phyloP scores from a whole-genome alignment of 2,888 invertebrate genomes.

The Pilophorus perplexus region DNA sequence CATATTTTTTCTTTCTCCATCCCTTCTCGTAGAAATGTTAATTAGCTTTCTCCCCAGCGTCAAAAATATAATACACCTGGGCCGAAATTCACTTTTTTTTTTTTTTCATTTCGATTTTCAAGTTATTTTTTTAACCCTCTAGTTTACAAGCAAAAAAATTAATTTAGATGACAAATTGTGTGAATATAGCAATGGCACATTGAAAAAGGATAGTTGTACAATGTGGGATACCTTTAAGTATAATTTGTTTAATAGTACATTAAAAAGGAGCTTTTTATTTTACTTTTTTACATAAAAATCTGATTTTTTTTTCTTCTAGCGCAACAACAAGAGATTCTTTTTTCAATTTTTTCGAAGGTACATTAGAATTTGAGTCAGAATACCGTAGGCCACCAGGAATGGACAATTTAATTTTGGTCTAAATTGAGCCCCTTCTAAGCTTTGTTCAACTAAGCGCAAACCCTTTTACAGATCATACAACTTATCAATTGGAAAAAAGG shows the following conservation, averaged over 20 bases:
- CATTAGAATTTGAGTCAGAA: not conserved
- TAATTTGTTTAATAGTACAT: constrained; percentile 22
- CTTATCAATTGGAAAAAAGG: too few relatives aligned
- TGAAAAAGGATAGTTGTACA: constrained; percentile 36
- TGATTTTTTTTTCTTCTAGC: not conserved
- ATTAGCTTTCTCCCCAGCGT: constrained; percentile 32
- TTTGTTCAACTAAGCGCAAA: too few relatives aligned
- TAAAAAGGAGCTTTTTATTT: not conserved
- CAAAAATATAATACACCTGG: constrained; percentile 33
- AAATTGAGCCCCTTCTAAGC: too few relatives aligned
- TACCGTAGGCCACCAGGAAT: constrained; percentile 27
- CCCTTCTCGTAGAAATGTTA: constrained; percentile 36
- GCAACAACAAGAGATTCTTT: not conserved
- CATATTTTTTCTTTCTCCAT: too few relatives aligned
- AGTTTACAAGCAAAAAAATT: constrained; percentile 22
- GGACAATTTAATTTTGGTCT: too few relatives aligned
- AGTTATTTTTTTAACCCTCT: too few relatives aligned
- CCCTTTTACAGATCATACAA: too few relatives aligned
- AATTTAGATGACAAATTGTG: constrained; percentile 34
- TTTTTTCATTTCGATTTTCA: constrained; percentile 21
- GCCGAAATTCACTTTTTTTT: constrained; percentile 7
- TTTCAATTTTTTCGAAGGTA: not conserved
- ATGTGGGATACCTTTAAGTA: constrained; percentile 30
- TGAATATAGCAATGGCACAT: constrained; percentile 40
- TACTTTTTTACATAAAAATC: constrained; percentile 7